These are phyloP conservation scores for Heterodera schachtii DNA, from an alignment of 1,140 invertebrate species.

Conservation along the genomic window DNA sequence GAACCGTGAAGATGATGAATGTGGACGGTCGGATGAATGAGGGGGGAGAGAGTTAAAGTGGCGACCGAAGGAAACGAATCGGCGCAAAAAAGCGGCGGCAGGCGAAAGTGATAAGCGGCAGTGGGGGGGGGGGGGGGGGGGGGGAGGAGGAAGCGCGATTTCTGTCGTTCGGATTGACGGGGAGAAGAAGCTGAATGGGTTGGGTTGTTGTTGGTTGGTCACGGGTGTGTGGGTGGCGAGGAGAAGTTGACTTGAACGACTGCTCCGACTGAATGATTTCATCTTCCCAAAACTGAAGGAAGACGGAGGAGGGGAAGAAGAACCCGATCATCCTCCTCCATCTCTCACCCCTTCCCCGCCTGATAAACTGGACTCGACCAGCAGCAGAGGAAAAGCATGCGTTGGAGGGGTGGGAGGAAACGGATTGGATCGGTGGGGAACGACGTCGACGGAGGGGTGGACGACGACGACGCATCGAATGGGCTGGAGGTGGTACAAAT, in stretches of 20 bases:
- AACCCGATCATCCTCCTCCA: not conserved
- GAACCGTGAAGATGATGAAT: not conserved
- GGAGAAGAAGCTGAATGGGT: not conserved
- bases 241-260: conserved; percentile 1
- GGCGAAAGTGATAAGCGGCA: not conserved
- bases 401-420: not conserved
- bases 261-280: conserved; percentile 1
- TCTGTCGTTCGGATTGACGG: not conserved
- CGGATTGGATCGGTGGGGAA: conserved; percentile 1
- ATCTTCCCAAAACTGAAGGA: conserved; percentile 1
- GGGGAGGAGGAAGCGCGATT: not conserved
- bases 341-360: not conserved
- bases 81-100: not conserved
- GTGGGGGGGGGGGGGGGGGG: too few species aligned
- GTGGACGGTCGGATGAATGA: not conserved
- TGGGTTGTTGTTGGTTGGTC: not conserved
- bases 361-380: conserved; percentile 5
- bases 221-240: not conserved
- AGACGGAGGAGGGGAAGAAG: conserved; percentile 1
- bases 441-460: not conserved
- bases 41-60: not conserved
- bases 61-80: not conserved
- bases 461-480: not conserved
- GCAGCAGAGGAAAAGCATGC: not conserved
- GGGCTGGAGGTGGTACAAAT: not conserved